phyloP scores from a whole-genome alignment of 2,797 vertebrate genomes.

The Psittacula derbiana region DNA sequence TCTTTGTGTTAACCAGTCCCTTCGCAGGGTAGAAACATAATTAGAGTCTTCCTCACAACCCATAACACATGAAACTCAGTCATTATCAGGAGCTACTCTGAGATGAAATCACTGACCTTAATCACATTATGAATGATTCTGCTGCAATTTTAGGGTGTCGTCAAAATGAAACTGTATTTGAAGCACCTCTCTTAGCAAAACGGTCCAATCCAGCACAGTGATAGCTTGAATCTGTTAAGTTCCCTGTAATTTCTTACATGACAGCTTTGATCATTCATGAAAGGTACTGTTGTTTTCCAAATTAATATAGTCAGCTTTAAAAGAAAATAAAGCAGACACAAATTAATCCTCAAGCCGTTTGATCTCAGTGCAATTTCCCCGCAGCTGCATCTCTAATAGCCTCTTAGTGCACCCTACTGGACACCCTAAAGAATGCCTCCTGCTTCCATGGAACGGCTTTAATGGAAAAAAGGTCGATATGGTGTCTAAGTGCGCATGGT shows the following conservation, averaged over 20 bases:
- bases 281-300: not conserved
- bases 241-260: constrained; percentile 17
- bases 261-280: constrained; percentile 36
- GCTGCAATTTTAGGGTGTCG: not conserved
- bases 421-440: not conserved
- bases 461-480: not conserved
- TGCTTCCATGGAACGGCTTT: not conserved
- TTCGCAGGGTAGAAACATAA: not conserved
- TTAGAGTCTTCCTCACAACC: constrained; percentile 33
- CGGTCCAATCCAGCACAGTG: not conserved
- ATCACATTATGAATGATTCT: not conserved
- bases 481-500: not conserved
- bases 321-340: not conserved
- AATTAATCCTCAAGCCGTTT: not conserved
- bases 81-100: not conserved
- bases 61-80: not conserved
- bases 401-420: constrained; percentile 69
- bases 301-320: constrained; percentile 8
- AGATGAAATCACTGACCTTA: constrained; percentile 21
- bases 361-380: not conserved
- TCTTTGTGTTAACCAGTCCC: constrained; percentile 41
- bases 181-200: constrained; percentile 4
- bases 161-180: constrained; percentile 21
- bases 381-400: not conserved
- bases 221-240: not conserved